These are phyloP conservation scores for Mus caroli DNA, from an alignment of 2,797 vertebrate species.

Conservation along the genomic window DNA sequence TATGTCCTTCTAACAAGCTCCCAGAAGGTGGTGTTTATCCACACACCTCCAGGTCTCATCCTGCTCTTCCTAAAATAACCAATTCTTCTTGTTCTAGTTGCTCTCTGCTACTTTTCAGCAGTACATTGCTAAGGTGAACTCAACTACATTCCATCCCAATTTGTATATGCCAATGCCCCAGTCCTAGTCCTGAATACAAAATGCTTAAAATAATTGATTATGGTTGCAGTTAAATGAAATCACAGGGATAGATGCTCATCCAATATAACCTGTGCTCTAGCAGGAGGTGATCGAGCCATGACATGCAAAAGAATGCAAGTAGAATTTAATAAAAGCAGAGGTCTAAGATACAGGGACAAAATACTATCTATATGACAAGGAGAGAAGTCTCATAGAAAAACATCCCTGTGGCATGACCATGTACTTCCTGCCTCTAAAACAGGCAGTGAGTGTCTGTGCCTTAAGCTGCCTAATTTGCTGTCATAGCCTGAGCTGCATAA, in stretches of 20 bases:
- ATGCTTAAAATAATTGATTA: neutral
- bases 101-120: neutral
- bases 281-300: neutral
- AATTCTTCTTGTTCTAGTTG: neutral
- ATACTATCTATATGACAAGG: neutral
- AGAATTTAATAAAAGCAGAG: neutral
- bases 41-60: neutral
- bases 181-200: neutral
- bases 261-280: neutral
- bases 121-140: rapidly evolving
- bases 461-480: neutral
- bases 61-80: neutral
- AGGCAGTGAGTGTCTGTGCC: neutral
- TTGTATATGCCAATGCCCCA: neutral
- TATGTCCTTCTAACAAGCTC: neutral
- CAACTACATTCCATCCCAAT: neutral
- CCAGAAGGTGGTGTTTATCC: neutral
- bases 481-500: neutral
- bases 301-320: rapidly evolving
- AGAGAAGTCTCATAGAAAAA: neutral
- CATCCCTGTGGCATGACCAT: neutral
- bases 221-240: neutral
- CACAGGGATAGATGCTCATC: too few relatives aligned
- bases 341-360: neutral
- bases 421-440: neutral